Percentiles rank a stretch among this genome's conserved stretches.
Evolutionary conservation across 2,888 invertebrate species (phyloP).

Genomic region (Drosophila greeni): DNA sequence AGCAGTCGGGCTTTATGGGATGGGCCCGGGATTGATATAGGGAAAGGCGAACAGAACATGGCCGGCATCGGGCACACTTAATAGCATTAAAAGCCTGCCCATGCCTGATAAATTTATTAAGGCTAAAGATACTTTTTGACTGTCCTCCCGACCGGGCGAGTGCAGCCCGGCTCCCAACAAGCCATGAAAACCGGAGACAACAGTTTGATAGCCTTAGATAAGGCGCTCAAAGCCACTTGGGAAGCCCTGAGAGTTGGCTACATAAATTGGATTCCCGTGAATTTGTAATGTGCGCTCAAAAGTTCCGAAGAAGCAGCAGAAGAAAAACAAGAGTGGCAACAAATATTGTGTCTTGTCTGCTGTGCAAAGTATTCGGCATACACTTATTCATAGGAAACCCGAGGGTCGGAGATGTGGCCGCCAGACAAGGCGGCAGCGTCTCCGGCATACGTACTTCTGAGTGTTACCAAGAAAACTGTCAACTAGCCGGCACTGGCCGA

Average conservation of each 20-base stretch:
- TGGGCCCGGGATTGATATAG: conserved; percentile 22
- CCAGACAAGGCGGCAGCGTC: conserved; percentile 44
- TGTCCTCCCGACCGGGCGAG: neutral
- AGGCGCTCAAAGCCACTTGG: conserved; percentile 33
- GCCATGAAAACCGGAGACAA: conserved; percentile 24
- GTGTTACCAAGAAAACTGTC: conserved; percentile 68
- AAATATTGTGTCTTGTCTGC: conserved; percentile 39
- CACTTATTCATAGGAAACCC: conserved; percentile 56
- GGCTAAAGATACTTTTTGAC: neutral
- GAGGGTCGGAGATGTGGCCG: conserved; percentile 33
- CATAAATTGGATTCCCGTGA: conserved; percentile 71
- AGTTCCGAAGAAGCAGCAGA: conserved; percentile 49
- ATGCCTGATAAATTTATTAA: conserved; percentile 18
- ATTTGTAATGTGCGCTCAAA: conserved; percentile 69
- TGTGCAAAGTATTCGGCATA: conserved; percentile 33
- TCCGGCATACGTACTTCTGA: conserved; percentile 53
- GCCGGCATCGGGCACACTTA: conserved; percentile 19
- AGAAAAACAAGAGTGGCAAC: conserved; percentile 26
- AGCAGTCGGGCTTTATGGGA: conserved; percentile 23
- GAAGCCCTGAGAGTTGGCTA: conserved; percentile 36
- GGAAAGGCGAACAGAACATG: conserved; percentile 13
- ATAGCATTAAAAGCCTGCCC: conserved; percentile 15
- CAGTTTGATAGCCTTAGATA: conserved; percentile 56
- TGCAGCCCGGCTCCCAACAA: neutral
- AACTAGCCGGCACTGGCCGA: conserved; percentile 43